Conservation (phyloP, 2,113 vertebrate genomes). For the Copsychus sechellarum region DNA sequence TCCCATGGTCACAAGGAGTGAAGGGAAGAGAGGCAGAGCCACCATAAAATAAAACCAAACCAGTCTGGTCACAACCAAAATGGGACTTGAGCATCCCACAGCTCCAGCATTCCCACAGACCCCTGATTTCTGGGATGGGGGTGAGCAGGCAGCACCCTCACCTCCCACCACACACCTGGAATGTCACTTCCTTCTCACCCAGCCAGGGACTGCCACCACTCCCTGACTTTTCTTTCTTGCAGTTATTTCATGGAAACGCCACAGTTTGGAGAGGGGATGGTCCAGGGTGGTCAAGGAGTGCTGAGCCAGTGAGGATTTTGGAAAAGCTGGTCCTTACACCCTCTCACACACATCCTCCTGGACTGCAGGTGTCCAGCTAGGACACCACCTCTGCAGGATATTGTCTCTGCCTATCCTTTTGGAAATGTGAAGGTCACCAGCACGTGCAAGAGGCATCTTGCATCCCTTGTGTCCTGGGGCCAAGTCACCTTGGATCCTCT, state of each 20-base stretch:
- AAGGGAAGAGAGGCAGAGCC: not conserved
- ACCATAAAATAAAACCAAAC: not conserved
- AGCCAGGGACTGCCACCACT: not conserved
- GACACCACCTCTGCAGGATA: not conserved
- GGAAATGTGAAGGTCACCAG: not conserved
- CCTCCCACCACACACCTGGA: accelerated
- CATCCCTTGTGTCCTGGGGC: not conserved
- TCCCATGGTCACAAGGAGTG: not conserved
- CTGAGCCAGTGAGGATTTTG: not conserved
- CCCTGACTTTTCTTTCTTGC: not conserved
- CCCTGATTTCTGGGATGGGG: accelerated
- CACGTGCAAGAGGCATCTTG: accelerated
- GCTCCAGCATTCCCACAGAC: not conserved
- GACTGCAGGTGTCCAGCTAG: not conserved
- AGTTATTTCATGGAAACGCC: not conserved
- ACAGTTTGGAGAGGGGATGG: not conserved
- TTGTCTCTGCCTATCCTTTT: not conserved
- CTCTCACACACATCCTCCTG: not conserved
- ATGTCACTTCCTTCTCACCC: not conserved
- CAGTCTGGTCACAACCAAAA: not conserved
- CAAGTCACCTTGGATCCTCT: not conserved
- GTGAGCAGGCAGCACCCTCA: not conserved
- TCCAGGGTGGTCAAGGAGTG: not conserved
- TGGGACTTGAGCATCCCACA: accelerated
- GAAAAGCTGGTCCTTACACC: not conserved